These are phyloP conservation scores for Epizoanthus rinbou DNA, from an alignment of 92 coral and sea anemone genomes.

Conservation along the genomic window DNA sequence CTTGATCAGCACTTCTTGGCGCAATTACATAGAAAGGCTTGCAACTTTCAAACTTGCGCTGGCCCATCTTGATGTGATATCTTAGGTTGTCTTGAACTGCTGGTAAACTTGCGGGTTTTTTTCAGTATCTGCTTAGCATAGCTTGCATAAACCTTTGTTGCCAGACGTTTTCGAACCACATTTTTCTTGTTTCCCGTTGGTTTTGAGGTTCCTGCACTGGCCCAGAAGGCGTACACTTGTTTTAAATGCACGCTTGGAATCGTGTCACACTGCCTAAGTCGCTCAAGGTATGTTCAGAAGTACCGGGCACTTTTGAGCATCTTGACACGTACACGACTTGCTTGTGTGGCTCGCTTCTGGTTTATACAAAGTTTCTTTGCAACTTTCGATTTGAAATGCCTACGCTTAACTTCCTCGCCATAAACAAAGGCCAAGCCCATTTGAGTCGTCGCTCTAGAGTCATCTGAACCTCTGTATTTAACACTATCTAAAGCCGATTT, in stretches of 20 bases:
- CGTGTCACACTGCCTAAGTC: not conserved
- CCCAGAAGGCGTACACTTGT: constrained; percentile 5
- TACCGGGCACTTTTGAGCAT: not conserved
- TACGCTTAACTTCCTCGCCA: constrained; percentile 29
- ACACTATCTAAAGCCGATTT: constrained; percentile 1
- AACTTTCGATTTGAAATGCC: constrained; percentile 41
- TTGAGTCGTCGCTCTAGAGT: constrained; percentile 33
- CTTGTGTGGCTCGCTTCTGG: not conserved
- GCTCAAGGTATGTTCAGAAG: constrained; percentile 46
- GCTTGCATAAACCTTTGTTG: not conserved
- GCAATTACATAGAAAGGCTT: constrained; percentile 54
- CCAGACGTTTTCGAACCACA: constrained; percentile 2
- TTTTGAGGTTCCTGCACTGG: not conserved
- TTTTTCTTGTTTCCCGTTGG: constrained; percentile 49
- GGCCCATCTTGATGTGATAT: constrained; percentile 47
- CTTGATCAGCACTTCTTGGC: too few species aligned
- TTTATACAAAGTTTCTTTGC: constrained; percentile 40
- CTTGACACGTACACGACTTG: constrained; percentile 3
- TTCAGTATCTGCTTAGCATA: constrained; percentile 37
- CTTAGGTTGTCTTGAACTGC: constrained; percentile 18
- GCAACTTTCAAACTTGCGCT: constrained; percentile 58
- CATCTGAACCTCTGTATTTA: constrained; percentile 25
- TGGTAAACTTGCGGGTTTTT: constrained; percentile 41
- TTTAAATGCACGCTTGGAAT: constrained; percentile 44
- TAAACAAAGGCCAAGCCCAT: constrained; percentile 16